These are phyloP conservation scores for Anoplophora glabripennis DNA, from an alignment of 1,140 invertebrate species.

Conservation along the genomic window DNA sequence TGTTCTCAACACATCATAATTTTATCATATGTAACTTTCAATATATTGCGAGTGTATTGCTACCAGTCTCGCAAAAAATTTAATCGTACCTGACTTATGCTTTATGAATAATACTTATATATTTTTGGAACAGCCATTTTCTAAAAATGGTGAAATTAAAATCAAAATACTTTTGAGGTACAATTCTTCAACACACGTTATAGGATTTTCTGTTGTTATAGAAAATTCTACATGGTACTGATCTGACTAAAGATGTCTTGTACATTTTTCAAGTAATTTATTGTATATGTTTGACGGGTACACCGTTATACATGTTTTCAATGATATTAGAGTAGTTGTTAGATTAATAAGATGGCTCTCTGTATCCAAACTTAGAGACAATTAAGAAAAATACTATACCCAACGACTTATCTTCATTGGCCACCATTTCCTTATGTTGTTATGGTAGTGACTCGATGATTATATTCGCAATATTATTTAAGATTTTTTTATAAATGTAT, in stretches of 20 bases:
- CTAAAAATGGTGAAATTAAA: conserved; percentile 10
- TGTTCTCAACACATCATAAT: too few species aligned
- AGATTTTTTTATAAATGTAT: conserved; percentile 46
- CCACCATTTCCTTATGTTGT: conserved; percentile 21
- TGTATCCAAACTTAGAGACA: conserved; percentile 37
- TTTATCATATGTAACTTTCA: background rate
- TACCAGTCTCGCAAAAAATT: conserved; percentile 13
- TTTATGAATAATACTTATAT: conserved; percentile 28
- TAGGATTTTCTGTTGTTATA: conserved; percentile 17
- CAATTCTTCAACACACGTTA: conserved; percentile 26
- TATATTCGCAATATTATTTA: conserved; percentile 48
- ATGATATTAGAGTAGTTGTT: conserved; percentile 41
- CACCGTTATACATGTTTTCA: conserved; percentile 32
- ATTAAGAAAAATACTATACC: conserved; percentile 29
- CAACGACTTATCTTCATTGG: conserved; percentile 24
- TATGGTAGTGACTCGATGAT: conserved; percentile 35
- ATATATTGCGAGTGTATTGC: conserved; percentile 15
- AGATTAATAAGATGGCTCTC: conserved; percentile 41
- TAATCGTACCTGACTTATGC: conserved; percentile 37
- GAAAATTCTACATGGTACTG: conserved; percentile 34
- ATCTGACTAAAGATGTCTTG: conserved; percentile 33
- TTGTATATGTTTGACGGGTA: conserved; percentile 29
- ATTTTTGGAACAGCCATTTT: conserved; percentile 18
- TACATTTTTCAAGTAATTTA: conserved; percentile 39
- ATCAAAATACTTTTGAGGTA: conserved; percentile 31